phyloP scores from a whole-genome alignment of 2,113 vertebrate species.

The Gavia stellata region DNA sequence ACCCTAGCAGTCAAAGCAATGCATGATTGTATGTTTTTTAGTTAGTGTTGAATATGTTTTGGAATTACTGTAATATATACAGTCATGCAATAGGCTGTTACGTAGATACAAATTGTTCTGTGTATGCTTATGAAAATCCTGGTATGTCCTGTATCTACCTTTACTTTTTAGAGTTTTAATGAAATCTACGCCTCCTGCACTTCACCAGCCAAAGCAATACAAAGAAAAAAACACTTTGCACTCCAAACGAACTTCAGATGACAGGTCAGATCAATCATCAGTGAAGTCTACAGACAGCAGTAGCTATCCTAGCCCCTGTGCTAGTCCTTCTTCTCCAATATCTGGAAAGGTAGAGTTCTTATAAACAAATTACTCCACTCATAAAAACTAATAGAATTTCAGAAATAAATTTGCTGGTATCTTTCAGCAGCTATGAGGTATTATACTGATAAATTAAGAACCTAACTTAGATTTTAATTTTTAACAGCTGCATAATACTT shows the following conservation, averaged over 20 bases:
- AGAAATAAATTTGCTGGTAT: not conserved
- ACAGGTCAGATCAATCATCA: conserved; percentile 69
- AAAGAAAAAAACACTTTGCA: conserved; percentile 67
- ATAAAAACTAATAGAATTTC: not conserved
- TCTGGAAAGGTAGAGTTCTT: conserved; percentile 77
- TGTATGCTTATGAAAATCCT: not conserved
- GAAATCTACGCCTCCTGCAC: conserved; percentile 53
- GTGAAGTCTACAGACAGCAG: conserved; percentile 71
- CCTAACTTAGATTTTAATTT: not conserved
- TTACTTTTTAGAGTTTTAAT: conserved; percentile 56
- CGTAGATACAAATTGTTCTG: rapidly evolving
- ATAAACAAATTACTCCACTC: not conserved
- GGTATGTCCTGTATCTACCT: not conserved
- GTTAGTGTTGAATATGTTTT: not conserved
- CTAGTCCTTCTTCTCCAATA: conserved; percentile 69
- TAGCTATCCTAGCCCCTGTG: conserved; percentile 71
- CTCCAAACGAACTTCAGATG: conserved; percentile 66
- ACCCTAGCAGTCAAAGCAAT: not conserved
- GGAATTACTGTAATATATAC: not conserved
- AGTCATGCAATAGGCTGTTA: not conserved
- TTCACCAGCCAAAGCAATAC: conserved; percentile 62
- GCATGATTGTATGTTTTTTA: not conserved
- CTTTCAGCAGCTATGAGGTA: not conserved
- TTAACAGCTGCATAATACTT: not conserved
- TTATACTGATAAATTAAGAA: not conserved